Percentiles rank a stretch among this genome's conserved stretches.
These are phyloP conservation scores for Pangasianodon gigas DNA, from an alignment of 2,113 vertebrate species.

Conservation along the genomic window DNA sequence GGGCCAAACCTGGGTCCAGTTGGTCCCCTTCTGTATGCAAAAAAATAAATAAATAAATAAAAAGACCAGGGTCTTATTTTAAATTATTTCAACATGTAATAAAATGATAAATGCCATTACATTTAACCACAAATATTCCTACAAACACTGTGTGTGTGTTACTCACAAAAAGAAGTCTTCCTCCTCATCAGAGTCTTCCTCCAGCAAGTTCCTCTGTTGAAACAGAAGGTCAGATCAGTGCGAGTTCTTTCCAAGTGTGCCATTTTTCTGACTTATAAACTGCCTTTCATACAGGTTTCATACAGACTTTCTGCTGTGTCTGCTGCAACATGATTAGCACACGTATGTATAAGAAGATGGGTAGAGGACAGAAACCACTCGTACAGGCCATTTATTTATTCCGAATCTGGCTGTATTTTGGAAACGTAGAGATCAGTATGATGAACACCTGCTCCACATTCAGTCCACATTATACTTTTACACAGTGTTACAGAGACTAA, in stretches of 20 bases:
- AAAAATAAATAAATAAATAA: background rate
- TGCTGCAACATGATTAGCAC: background rate
- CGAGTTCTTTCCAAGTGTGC: background rate
- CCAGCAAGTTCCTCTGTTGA: slow-evolving; percentile 92
- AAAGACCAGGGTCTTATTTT: background rate
- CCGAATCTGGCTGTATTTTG: background rate
- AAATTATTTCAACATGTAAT: background rate
- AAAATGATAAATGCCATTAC: background rate
- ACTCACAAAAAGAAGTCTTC: slow-evolving; percentile 99
- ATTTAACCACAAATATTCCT: slow-evolving; percentile 20
- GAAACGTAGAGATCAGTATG: background rate
- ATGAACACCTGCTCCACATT: slow-evolving; percentile 1
- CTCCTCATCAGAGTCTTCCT: slow-evolving; percentile 97
- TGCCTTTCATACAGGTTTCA: background rate
- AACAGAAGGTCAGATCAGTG: slow-evolving; percentile 33
- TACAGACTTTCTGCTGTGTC: background rate
- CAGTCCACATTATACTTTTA: background rate
- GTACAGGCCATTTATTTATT: background rate
- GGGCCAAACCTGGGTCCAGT: slow-evolving; percentile 91
- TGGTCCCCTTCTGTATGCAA: slow-evolving; percentile 86
- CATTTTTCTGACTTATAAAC: background rate
- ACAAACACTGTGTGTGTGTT: background rate
- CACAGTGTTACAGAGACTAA: background rate
- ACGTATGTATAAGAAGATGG: background rate
- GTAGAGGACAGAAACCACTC: background rate